These are phyloP conservation scores for Neomonachus schauinslandi DNA, from an alignment of 2,113 vertebrate genomes.

Conservation along the genomic window DNA sequence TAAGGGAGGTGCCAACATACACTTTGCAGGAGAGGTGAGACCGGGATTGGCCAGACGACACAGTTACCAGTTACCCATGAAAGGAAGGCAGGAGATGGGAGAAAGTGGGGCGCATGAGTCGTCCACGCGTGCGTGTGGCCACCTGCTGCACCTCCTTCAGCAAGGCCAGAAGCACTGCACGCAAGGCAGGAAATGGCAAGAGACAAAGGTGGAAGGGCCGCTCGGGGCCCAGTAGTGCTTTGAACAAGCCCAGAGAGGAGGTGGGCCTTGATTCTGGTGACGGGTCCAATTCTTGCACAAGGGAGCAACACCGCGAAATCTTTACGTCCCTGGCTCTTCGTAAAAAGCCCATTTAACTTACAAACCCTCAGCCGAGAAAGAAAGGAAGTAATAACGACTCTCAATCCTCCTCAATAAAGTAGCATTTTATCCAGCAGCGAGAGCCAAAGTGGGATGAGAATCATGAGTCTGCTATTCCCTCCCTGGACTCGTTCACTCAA, in stretches of 20 bases:
- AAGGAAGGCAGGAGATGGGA: background rate
- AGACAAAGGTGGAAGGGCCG: background rate
- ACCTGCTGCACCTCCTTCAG: background rate
- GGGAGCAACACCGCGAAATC: background rate
- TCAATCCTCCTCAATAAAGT: background rate
- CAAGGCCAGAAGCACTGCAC: accelerated
- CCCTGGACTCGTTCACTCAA: background rate
- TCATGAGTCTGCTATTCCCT: background rate
- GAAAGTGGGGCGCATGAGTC: accelerated
- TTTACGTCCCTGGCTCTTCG: accelerated
- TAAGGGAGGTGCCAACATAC: background rate
- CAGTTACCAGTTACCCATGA: background rate
- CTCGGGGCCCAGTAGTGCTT: accelerated
- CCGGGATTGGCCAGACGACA: background rate
- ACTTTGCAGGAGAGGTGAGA: accelerated
- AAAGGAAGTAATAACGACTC: background rate
- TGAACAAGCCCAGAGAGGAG: background rate
- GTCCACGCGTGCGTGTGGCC: accelerated
- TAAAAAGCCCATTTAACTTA: background rate
- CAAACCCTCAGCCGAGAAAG: background rate
- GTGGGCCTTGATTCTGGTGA: accelerated
- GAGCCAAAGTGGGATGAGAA: background rate
- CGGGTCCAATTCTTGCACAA: background rate
- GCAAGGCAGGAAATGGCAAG: background rate
- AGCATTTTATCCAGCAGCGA: background rate